Evolutionary conservation across 2,113 vertebrate genomes (phyloP), one percentile per base, ranked within the genome.

Genomic region (Rafetus swinhoei): DNA sequence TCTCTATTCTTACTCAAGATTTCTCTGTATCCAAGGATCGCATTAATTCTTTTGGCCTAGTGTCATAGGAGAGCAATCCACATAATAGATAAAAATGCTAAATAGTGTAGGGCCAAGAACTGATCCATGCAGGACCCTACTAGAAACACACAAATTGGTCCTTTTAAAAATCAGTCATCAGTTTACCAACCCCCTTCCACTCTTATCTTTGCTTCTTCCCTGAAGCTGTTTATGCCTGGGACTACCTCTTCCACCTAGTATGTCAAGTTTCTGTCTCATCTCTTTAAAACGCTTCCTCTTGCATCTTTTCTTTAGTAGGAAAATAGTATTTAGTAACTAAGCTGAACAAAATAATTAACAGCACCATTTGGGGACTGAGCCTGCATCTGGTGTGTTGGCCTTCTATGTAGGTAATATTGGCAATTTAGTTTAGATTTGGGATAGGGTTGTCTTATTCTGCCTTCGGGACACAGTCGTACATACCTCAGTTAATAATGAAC

Each of bases 231-330:
- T 93, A 74, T 45, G 74, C 92, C 16, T 88, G n/a, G 11, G 3
- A 14, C 54, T 93, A 1, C 16, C 18, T 5, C 6, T 90, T 84
- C 57, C 39, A 16, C 32, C 89, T 50, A 79, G 84, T 55, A 15
- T 79, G 79, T 72, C n/a, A 89, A 88, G 18, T 39, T 89, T 86
- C 65, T 77, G 74, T 77, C 74, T 94, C 74, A 45, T 84, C 76
- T 95, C 25, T 86, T 87, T 89, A 29, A 89, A 89, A 72, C 60
- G 45, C 22, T 92, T 91, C 84, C 84, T n/a, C 81, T 19, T 81
- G 65, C 65, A 77, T 57, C 29, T 81, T 81, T 24, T 79, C 3
- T 39, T 79, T 84, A 89, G 32, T 80, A 83, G 69, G 79, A 79
- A 72, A 52, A 3, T 32, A 76, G 4, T 29, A 29, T 50, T 74